Base-by-base conservation (phyloP, 2,797 vertebrate genomes). In the Decapterus maruadsi region DNA sequence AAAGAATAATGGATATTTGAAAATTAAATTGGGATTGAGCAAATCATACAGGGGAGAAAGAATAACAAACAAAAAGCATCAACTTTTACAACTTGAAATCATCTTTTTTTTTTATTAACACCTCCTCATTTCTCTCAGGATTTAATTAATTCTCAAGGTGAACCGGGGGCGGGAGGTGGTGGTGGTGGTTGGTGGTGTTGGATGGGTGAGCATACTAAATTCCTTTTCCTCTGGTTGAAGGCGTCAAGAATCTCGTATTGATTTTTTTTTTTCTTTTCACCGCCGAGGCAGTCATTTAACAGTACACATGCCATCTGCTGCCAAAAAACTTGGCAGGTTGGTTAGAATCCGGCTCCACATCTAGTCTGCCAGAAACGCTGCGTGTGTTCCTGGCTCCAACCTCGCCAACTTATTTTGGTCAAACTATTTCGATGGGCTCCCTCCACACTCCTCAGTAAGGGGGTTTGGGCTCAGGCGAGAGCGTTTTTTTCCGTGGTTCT, bases 221-320 rank as follows among this genome's bases (percentile, higher is more conserved):
- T 46, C 10, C 68, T 70, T 73, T 73, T 81, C 62, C 50, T 64
- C 43, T 80, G 80, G 77, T 69, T 42, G 31, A 81, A 75, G 65
- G 75, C 83, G 75, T 87, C 76, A 75, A 77, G 38, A 50, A 78
- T 81, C 68, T 81, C 50, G 48, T 60, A 76, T 83, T 60, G 77
- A 75, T 78, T 83, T 83, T 75, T 62, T 26, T 26, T 26, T 26
- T 26, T 26, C 26, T 40, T 54, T 63, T 62, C 75, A 71, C 50
- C 72, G 76, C 66, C 60, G n/a, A 78, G 73, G 77, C 82, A 58
- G 65, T 85, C 83, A 68, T 86, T 86, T 80, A 79, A 62, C 85
- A 80, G 80, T 19, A 53, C 84, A 76, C 85, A 63, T 80, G 82
- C 90, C 88, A 92, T 90, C 89, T 92, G 90, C 90, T 85, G 90